These are phyloP conservation scores for Ichneumon xanthorius DNA, from an alignment of 2,888 invertebrate genomes.

Conservation along the genomic window DNA sequence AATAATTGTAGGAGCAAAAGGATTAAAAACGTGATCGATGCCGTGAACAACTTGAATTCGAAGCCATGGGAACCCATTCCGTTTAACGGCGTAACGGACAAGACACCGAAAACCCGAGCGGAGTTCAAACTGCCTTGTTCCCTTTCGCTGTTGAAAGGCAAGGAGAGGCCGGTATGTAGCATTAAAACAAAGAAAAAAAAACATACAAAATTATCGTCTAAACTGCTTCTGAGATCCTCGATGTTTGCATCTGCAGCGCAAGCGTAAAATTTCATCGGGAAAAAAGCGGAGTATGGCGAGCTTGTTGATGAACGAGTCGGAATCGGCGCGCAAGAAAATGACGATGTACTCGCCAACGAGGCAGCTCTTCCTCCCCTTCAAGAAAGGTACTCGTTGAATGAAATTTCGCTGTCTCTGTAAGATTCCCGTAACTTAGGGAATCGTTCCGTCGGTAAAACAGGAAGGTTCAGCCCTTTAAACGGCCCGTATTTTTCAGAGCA, in stretches of 20 bases:
- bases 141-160: slow-evolving; percentile 72
- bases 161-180: slow-evolving; percentile 65
- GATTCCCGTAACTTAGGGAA: background rate
- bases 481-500: slow-evolving; percentile 71
- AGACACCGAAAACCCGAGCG: slow-evolving; percentile 67
- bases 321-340: slow-evolving; percentile 70
- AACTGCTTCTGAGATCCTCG: background rate
- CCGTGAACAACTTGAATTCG: slow-evolving; percentile 43
- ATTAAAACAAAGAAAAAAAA: background rate
- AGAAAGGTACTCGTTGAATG: slow-evolving; percentile 68
- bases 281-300: slow-evolving; percentile 67
- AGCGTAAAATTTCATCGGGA: slow-evolving; percentile 68
- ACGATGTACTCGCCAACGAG: slow-evolving; percentile 71
- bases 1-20: slow-evolving; percentile 54
- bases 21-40: slow-evolving; percentile 46
- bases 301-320: slow-evolving; percentile 69
- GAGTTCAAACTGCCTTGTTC: slow-evolving; percentile 77
- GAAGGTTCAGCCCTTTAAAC: background rate
- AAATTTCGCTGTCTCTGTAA: background rate
- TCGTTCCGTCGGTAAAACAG: too few species aligned
- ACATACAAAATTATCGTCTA: background rate
- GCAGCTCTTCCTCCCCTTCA: slow-evolving; percentile 69
- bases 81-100: slow-evolving; percentile 75
- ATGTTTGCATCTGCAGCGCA: slow-evolving; percentile 67
- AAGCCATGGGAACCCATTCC: slow-evolving; percentile 77